phyloP scores from a whole-genome alignment of 2,888 invertebrate genomes.

The Chironomus riparius region DNA sequence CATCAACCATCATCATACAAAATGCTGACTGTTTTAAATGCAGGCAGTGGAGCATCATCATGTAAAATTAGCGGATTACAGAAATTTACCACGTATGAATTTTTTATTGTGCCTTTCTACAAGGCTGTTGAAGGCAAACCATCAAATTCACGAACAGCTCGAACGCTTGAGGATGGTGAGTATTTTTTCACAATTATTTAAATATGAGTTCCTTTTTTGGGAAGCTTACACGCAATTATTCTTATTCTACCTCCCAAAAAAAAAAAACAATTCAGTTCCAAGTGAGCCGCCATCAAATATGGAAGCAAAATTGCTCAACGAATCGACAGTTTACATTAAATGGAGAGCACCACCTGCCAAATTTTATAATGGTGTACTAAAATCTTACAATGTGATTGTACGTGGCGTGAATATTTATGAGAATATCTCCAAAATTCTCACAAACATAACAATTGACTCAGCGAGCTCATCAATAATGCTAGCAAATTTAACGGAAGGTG shows the following conservation, averaged over 20 bases:
- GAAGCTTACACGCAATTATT: not conserved
- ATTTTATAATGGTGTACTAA: slow-evolving; percentile 73
- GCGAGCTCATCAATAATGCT: slow-evolving; percentile 63
- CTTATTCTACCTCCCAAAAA: not conserved
- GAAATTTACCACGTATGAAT: slow-evolving; percentile 80
- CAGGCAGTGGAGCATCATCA: slow-evolving; percentile 60
- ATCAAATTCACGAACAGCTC: slow-evolving; percentile 68
- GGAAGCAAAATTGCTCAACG: slow-evolving; percentile 71
- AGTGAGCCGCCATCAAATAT: slow-evolving; percentile 75
- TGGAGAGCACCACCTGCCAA: slow-evolving; percentile 73
- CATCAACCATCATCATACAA: slow-evolving; percentile 48
- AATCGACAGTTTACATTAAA: slow-evolving; percentile 67
- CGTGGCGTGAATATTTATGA: slow-evolving; percentile 50
- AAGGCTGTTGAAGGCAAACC: slow-evolving; percentile 79
- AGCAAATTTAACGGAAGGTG: slow-evolving; percentile 70
- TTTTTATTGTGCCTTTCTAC: slow-evolving; percentile 86
- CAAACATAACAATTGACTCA: slow-evolving; percentile 64
- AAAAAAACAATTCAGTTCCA: no score
- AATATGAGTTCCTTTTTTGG: not conserved
- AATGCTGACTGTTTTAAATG: slow-evolving; percentile 69
- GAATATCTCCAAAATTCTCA: slow-evolving; percentile 48
- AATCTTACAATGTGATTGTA: slow-evolving; percentile 68
- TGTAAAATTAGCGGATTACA: slow-evolving; percentile 68
- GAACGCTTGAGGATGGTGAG: slow-evolving; percentile 80
- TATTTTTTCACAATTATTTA: slow-evolving; percentile 29